Evolutionary conservation across 2,797 vertebrate genomes (phyloP).

Genomic region (Eulemur rubriventer): DNA sequence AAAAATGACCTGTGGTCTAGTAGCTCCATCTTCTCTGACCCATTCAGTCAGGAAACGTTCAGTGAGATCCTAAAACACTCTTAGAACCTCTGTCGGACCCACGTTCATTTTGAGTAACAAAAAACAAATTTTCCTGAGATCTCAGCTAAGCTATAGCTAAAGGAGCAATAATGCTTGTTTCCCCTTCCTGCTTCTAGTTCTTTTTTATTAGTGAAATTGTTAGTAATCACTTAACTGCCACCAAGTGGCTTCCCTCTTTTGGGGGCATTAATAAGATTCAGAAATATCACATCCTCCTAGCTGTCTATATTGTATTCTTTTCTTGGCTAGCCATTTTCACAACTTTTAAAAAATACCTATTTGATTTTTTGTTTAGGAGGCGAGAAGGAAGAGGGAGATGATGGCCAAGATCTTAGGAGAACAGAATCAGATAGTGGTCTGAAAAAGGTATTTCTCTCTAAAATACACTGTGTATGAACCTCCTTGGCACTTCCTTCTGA

Average conservation of each 20-base stretch:
- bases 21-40: too few relatives aligned
- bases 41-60: neutral
- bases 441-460: slow-evolving; percentile 91
- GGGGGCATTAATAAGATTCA: neutral
- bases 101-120: neutral
- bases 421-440: slow-evolving; percentile 96
- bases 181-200: neutral
- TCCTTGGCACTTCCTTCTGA: too few relatives aligned
- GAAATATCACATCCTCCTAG: neutral
- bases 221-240: neutral
- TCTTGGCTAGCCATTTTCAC: neutral
- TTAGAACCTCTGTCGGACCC: neutral
- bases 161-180: neutral
- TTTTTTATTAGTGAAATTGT: neutral
- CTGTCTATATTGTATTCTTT: neutral
- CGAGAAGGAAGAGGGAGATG: slow-evolving; percentile 92
- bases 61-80: neutral
- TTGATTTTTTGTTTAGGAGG: slow-evolving; percentile 86
- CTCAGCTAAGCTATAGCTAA: neutral
- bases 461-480: fast-evolving
- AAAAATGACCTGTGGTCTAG: neutral
- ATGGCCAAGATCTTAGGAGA: slow-evolving; percentile 93
- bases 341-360: neutral
- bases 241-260: neutral
- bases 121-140: neutral